Percentiles rank a stretch among this genome's conserved stretches.
Evolutionary conservation across 92 coral and sea anemone species (phyloP).

Genomic region (Pocillopora meandrina): DNA sequence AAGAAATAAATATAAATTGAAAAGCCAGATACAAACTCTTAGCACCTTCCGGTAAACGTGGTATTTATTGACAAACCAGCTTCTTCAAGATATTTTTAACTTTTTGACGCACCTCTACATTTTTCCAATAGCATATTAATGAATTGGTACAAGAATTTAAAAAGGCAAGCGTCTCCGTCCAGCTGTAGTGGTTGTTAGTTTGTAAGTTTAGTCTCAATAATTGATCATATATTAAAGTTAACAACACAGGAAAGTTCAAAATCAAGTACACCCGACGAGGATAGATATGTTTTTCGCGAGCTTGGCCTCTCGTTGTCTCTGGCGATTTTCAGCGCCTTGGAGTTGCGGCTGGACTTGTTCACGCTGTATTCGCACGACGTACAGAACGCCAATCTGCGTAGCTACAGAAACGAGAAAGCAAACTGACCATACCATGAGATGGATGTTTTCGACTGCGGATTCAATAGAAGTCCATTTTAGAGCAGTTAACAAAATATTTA

Average conservation of each 20-base stretch:
- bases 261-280: slow-evolving; percentile 59
- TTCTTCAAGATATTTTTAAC: too few relatives aligned
- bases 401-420: slow-evolving; percentile 5
- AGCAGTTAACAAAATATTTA: slow-evolving; percentile 2
- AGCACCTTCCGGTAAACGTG: too few relatives aligned
- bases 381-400: not conserved
- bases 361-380: slow-evolving; percentile 18
- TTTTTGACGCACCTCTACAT: too few relatives aligned
- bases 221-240: not conserved
- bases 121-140: too few relatives aligned
- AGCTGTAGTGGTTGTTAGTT: slow-evolving; percentile 50
- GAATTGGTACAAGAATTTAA: slow-evolving; percentile 41
- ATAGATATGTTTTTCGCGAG: slow-evolving; percentile 43
- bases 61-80: too few relatives aligned
- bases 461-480: slow-evolving; percentile 14
- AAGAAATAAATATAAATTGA: too few relatives aligned
- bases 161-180: slow-evolving; percentile 73
- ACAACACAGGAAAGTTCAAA: slow-evolving; percentile 8
- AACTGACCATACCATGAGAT: slow-evolving; percentile 14
- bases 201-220: slow-evolving; percentile 17
- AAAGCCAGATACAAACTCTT: too few relatives aligned
- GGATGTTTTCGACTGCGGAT: slow-evolving; percentile 6
- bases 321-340: not conserved
- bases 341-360: not conserved
- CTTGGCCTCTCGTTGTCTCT: slow-evolving; percentile 29